phyloP scores from a whole-genome alignment of 2,113 vertebrate species.

The Brachyhypopomus occidentalis region DNA sequence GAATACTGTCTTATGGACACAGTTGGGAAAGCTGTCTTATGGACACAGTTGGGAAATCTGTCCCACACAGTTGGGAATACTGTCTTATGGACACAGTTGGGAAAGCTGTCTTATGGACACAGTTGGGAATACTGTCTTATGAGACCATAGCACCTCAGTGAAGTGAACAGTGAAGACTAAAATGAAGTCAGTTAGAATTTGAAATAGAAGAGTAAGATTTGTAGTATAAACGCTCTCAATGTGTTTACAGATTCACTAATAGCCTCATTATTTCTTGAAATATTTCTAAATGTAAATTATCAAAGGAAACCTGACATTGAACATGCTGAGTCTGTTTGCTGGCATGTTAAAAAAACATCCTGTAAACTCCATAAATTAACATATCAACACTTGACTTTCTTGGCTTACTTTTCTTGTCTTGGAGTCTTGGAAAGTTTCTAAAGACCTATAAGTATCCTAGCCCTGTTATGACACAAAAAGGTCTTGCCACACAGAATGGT shows the following conservation, averaged over 20 bases:
- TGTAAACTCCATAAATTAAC: too few relatives aligned
- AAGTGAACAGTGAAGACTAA: background rate
- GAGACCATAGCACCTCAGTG: background rate
- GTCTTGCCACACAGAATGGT: too few relatives aligned
- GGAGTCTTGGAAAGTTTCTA: background rate
- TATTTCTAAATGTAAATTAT: background rate
- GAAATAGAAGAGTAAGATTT: background rate
- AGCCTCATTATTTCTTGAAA: background rate
- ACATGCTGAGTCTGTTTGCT: background rate
- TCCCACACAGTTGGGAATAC: too few relatives aligned
- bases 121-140: background rate
- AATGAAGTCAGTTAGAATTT: too few relatives aligned
- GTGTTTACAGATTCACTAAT: background rate
- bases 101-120: too few relatives aligned
- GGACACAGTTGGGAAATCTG: background rate
- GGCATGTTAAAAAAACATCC: background rate
- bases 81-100: background rate
- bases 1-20: background rate
- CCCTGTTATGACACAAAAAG: background rate
- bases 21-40: background rate
- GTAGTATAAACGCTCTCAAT: background rate
- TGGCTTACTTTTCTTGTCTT: too few relatives aligned
- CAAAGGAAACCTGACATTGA: background rate
- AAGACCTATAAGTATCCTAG: background rate
- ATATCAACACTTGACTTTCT: too few relatives aligned